Evolutionary conservation across 1,140 invertebrate genomes (phyloP).

Genomic region (Choristoneura fumiferana): DNA sequence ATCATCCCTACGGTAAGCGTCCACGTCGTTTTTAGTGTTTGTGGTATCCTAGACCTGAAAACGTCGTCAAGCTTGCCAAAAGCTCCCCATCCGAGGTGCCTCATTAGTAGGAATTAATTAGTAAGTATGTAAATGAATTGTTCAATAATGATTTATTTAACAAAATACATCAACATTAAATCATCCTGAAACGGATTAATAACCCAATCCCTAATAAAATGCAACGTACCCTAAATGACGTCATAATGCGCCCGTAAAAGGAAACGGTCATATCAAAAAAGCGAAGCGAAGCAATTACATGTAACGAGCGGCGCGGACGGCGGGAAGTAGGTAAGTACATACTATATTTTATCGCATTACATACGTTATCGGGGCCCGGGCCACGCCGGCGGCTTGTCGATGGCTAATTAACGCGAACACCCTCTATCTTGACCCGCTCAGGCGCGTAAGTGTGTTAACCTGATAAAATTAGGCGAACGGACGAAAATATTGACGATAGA

Average conservation of each 20-base stretch:
- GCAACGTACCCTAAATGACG: conserved; percentile 17
- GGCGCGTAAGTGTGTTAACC: neutral
- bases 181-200: neutral
- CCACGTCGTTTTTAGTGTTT: too few relatives aligned
- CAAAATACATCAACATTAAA: too few relatives aligned
- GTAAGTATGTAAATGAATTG: too few relatives aligned
- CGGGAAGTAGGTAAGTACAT: conserved; percentile 32
- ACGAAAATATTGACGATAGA: too few relatives aligned
- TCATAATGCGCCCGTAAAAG: conserved; percentile 17
- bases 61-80: too few relatives aligned
- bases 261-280: conserved; percentile 16
- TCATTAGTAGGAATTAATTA: too few relatives aligned
- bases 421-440: conserved; percentile 6
- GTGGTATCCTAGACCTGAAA: too few relatives aligned
- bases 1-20: too few relatives aligned
- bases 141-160: too few relatives aligned
- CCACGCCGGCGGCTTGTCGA: conserved; percentile 45
- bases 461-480: neutral
- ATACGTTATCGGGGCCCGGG: conserved; percentile 55
- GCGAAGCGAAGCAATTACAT: conserved; percentile 42
- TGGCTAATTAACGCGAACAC: conserved; percentile 54
- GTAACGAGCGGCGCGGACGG: conserved; percentile 42
- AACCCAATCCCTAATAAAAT: conserved; percentile 17
- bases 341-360: conserved; percentile 68
- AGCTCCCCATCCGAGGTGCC: too few relatives aligned